Percentiles rank a stretch among this genome's conserved stretches.
Evolutionary conservation across 2,888 invertebrate genomes (phyloP).

Genomic region (Drosophila prolongata): DNA sequence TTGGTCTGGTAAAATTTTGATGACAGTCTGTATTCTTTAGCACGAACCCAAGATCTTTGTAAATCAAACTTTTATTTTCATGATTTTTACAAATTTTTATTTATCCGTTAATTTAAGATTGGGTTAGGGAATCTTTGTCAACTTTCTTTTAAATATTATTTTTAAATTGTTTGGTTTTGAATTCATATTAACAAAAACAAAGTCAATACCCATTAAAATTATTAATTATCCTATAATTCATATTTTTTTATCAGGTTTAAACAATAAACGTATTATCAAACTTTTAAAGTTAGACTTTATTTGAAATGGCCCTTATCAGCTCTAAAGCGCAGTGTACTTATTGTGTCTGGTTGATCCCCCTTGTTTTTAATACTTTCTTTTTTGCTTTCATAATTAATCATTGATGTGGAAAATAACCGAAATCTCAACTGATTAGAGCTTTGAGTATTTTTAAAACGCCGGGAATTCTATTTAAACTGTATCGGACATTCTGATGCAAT

Average conservation of each 20-base stretch:
- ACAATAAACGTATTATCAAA: not conserved
- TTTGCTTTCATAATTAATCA: conserved; percentile 41
- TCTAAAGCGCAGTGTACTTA: conserved; percentile 25
- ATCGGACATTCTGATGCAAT: conserved; percentile 53
- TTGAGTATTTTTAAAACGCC: conserved; percentile 28
- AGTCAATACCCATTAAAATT: too few relatives aligned
- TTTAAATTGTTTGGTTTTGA: too few relatives aligned
- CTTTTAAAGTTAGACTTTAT: not conserved
- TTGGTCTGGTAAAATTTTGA: conserved; percentile 1
- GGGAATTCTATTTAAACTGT: conserved; percentile 21
- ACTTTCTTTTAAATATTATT: too few relatives aligned
- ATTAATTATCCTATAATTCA: not conserved
- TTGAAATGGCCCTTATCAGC: conserved; percentile 41
- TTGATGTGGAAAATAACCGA: conserved; percentile 51
- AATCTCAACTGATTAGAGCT: conserved; percentile 34
- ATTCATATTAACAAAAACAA: too few relatives aligned
- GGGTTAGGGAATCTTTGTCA: too few relatives aligned
- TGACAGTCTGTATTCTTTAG: conserved; percentile 5
- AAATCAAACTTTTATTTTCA: too few relatives aligned
- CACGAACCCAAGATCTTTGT: not conserved
- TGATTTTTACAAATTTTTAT: not conserved
- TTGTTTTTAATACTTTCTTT: conserved; percentile 49
- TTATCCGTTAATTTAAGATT: too few relatives aligned
- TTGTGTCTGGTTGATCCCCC: conserved; percentile 18
- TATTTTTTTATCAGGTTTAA: not conserved